Base-by-base conservation (phyloP, 2,113 vertebrate species). In the Chroicocephalus ridibundus region DNA sequence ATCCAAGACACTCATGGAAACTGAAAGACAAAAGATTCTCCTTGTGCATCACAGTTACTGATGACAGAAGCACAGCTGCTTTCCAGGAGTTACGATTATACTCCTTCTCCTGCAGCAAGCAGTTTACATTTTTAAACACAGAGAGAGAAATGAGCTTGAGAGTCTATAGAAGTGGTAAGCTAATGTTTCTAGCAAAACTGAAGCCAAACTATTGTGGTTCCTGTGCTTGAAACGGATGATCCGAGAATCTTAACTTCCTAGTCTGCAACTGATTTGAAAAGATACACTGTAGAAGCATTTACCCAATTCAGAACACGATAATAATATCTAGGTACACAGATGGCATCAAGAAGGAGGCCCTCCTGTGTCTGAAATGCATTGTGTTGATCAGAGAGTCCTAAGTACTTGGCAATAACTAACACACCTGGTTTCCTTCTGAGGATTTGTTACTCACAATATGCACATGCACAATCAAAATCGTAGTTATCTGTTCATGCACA, bases 1-100 rank as follows among this genome's bases (percentile, higher is more conserved):
- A 95, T 97, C 78, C 93, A 95, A 77, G 95, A 76, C 62, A 31
- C 62, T 85, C 61, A 58, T 14, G 40, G 69, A 88, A 91, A 65
- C 31, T 9, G 36, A 75, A 65, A 12, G 69, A 92, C 81, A 81
- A 78, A 75, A 76, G 44, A 84, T 84, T 93, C 79, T 83, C 64
- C 60, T 65, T 55, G 32, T 36, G 60, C 47, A 86, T 75, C 72
- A 57, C 16, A 70, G 47, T 70, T 55, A 75, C 44, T 64, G 75
- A 70, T 54, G 64, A 81, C 64, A 88, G 75, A 57, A 71, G 38
- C 18, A 86, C 42, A 94, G 60, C 40, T 84, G 82, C 77, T 57
- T 93, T 91, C 61, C 57, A 51, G 0, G 0, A 71, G 34, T 49
- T 76, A 54, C n/a, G 20, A 46, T 46, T 42, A 87, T 5, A 46